These are phyloP conservation scores for Alosa sapidissima DNA, from an alignment of 2,797 vertebrate species.

Conservation along the genomic window DNA sequence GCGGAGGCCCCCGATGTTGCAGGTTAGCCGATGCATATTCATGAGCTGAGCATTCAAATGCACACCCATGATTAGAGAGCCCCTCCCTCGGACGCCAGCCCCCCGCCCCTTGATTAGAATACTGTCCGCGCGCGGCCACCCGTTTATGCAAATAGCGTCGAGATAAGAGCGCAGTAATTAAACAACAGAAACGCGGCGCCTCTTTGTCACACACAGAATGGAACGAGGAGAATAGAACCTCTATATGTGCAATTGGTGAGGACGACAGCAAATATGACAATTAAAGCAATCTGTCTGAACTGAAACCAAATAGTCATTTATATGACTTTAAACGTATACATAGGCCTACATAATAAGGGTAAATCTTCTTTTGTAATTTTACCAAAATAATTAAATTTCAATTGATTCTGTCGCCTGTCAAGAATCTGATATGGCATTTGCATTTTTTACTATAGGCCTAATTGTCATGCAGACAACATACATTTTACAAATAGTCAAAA, in stretches of 20 bases:
- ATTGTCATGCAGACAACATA: background rate
- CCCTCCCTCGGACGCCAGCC: conserved; percentile 48
- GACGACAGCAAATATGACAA: background rate
- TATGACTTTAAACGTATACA: background rate
- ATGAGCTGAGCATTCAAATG: conserved; percentile 55
- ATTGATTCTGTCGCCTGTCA: conserved; percentile 17
- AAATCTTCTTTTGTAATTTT: conserved; percentile 6
- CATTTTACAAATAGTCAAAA: background rate
- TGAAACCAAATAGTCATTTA: conserved; percentile 5
- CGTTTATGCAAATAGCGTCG: background rate
- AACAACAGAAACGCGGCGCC: conserved; percentile 60
- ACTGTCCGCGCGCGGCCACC: conserved; percentile 23
- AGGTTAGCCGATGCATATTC: conserved; percentile 63
- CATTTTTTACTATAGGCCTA: conserved; percentile 21
- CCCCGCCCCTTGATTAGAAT: conserved; percentile 48
- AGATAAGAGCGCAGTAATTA: conserved; percentile 14
- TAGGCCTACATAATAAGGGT: background rate
- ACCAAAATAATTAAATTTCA: conserved; percentile 16
- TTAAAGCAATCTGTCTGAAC: background rate
- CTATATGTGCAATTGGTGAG: background rate
- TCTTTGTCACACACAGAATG: conserved; percentile 30
- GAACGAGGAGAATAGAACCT: background rate
- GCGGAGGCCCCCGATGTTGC: conserved; percentile 43
- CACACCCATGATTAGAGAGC: conserved; percentile 57
- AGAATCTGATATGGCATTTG: conserved; percentile 11